Percentiles rank a stretch among this genome's conserved stretches.
Evolutionary conservation across 2,113 vertebrate species (phyloP).

Genomic region (Mixornis gularis): DNA sequence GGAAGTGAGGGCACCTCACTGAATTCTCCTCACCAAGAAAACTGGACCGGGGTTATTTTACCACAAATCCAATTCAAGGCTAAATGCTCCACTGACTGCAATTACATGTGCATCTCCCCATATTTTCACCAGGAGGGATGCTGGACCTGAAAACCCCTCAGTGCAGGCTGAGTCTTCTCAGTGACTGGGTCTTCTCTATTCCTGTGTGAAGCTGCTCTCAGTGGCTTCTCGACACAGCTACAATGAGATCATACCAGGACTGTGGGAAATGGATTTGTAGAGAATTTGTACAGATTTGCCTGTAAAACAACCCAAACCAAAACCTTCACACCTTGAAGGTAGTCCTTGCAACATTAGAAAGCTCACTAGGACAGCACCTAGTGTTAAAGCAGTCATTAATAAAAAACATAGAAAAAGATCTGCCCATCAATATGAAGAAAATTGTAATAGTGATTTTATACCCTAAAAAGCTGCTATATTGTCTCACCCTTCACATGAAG

Average conservation of each 20-base stretch:
- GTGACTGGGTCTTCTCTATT: not conserved
- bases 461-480: too few relatives aligned
- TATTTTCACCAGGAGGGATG: not conserved
- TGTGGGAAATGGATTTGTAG: too few relatives aligned
- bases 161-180: not conserved
- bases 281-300: too few relatives aligned
- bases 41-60: not conserved
- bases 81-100: not conserved
- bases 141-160: not conserved
- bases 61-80: not conserved
- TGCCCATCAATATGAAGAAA: too few relatives aligned
- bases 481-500: too few relatives aligned
- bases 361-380: not conserved
- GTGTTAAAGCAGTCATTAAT: not conserved
- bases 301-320: too few relatives aligned
- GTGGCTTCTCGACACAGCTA: not conserved
- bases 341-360: not conserved
- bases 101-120: not conserved
- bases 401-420: not conserved
- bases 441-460: too few relatives aligned
- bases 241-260: not conserved
- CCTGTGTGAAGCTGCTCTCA: not conserved
- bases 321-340: not conserved
- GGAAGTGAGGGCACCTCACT: fast-evolving
- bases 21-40: not conserved